Evolutionary conservation across 2,888 invertebrate species (phyloP), one percentile per base, ranked within the genome.

Genomic region (Amphipyra tragopoginis): DNA sequence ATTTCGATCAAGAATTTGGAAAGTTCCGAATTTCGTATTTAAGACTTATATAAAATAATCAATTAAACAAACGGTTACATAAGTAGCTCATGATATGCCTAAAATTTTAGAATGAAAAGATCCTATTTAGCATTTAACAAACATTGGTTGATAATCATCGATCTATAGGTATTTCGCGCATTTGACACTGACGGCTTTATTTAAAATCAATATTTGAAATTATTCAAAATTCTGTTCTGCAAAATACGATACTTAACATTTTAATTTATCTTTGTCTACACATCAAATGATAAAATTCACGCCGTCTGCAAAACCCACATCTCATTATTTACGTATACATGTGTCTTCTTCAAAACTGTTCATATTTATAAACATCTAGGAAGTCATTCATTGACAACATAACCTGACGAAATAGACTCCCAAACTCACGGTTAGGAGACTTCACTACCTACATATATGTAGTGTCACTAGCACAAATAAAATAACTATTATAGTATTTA

Each of bases 1-100:
- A 66, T 59, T 59, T 75, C 61, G 63, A 63, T 75, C 39, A 65
- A 52, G 11, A 49, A 40, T 53, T 59, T 63, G 21, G 53, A 50
- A 65, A 53, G 13, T 44, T 59, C 7, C 21, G 15, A 53, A 43
- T 36, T 34, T 15, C 13, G 4, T 45, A 45, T 33, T 2, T 10
- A 10, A 21, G 5, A 43, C n/a, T n/a, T n/a, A n/a, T n/a, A 21
- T 10, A 4, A 9, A 42, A 15, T 42, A 14, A 14, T 9, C 9
- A 42, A 21, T 21, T 3, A 21, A 21, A n/a, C 5, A n/a, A 36
- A 14, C 44, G 5, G 34, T 29, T 48, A 65, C 36, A 13, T 38
- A 39, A 29, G 29, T 21, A 53, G 39, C 34, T 36, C 29, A 36
- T 71, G 72, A 71, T 65, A 64, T 65, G 65, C 72, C 14, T 38